These are phyloP conservation scores for Galagoides demidoff DNA, from an alignment of 2,797 vertebrate genomes.

Conservation along the genomic window DNA sequence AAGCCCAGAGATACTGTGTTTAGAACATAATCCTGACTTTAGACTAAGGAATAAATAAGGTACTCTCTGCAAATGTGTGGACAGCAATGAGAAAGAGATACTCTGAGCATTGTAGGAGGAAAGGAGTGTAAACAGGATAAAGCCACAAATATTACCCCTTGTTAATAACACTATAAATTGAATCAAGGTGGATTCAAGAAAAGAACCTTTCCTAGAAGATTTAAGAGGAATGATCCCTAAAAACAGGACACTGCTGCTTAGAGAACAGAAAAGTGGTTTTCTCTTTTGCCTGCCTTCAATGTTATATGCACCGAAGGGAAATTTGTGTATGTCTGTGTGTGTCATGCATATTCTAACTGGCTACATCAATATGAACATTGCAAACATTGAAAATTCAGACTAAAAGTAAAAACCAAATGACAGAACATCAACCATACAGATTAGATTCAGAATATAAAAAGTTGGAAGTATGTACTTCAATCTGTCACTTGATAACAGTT, in stretches of 20 bases:
- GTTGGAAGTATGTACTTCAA: constrained; percentile 69
- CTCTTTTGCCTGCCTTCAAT: not conserved
- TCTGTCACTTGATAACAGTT: constrained; percentile 83
- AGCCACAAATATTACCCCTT: not conserved
- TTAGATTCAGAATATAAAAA: constrained; percentile 77
- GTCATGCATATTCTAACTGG: not conserved
- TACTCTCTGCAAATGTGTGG: not conserved
- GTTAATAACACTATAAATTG: not conserved
- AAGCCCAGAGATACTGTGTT: not conserved
- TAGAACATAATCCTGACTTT: not conserved
- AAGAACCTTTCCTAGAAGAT: not conserved
- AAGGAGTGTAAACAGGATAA: not conserved
- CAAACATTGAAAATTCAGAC: not conserved
- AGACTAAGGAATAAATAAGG: not conserved
- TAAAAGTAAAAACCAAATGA: constrained; percentile 41
- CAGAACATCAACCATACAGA: constrained; percentile 50
- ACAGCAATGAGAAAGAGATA: not conserved
- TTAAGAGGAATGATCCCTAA: not conserved
- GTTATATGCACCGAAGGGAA: not conserved
- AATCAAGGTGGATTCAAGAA: not conserved
- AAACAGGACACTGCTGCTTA: not conserved
- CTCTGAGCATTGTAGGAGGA: not conserved
- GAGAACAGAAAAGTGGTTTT: not conserved
- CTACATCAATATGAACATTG: constrained; percentile 11
- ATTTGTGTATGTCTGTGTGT: not conserved